These are phyloP conservation scores for Tamias sibiricus DNA, from an alignment of 2,113 vertebrate genomes.

Conservation along the genomic window DNA sequence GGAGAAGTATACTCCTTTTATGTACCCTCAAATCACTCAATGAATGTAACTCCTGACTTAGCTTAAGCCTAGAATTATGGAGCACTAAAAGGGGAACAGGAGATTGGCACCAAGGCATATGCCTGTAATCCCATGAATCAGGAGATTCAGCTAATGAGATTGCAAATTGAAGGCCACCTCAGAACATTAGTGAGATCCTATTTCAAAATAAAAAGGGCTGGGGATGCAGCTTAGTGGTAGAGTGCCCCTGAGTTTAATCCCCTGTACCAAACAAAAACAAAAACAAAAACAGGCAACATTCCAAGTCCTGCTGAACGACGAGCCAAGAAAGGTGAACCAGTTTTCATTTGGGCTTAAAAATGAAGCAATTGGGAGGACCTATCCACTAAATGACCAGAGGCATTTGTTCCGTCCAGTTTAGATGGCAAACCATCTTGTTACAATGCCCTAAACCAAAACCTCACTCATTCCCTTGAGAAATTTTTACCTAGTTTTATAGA, in stretches of 20 bases:
- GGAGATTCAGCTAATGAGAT: too few relatives aligned
- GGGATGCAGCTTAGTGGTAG: too few relatives aligned
- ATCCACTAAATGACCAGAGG: not conserved
- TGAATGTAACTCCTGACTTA: not conserved
- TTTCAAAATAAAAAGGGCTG: too few relatives aligned
- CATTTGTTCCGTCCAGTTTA: not conserved
- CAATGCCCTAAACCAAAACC: not conserved
- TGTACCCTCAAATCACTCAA: not conserved
- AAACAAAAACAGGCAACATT: not conserved
- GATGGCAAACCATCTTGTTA: not conserved
- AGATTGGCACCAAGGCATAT: too few relatives aligned
- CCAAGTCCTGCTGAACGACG: not conserved
- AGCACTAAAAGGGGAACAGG: not conserved
- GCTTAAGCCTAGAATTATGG: not conserved
- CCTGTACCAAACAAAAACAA: too few relatives aligned
- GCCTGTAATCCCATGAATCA: too few relatives aligned
- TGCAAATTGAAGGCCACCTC: too few relatives aligned
- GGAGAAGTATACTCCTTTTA: not conserved
- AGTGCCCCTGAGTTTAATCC: too few relatives aligned
- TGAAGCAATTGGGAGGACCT: not conserved
- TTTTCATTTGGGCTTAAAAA: not conserved
- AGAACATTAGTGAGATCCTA: too few relatives aligned
- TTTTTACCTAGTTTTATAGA: constrained; percentile 8
- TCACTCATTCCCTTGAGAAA: not conserved
- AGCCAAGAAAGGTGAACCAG: not conserved